Conservation (phyloP, 2,113 vertebrate species). For the Piliocolobus tephrosceles region DNA sequence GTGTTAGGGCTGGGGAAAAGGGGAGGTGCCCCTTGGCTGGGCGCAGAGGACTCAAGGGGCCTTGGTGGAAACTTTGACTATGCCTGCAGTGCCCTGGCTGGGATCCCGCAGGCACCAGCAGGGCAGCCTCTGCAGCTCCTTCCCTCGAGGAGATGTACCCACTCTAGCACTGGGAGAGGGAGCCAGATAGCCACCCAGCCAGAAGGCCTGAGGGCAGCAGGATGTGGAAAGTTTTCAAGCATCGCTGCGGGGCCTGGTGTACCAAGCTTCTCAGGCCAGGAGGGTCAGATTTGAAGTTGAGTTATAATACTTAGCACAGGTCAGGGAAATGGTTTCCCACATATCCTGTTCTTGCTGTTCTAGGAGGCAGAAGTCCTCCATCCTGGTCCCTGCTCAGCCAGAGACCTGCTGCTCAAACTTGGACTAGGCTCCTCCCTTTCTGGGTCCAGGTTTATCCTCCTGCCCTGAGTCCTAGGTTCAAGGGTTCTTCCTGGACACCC, state of each 20-base stretch:
- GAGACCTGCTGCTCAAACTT: neutral
- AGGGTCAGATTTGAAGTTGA: neutral
- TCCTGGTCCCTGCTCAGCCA: neutral
- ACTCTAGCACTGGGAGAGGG: neutral
- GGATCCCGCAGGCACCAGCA: neutral
- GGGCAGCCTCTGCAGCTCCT: neutral
- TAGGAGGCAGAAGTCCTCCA: neutral
- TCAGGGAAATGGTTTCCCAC: neutral
- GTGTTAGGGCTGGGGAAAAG: constrained; percentile 33
- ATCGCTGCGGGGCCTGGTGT: neutral
- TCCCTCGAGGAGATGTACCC: neutral
- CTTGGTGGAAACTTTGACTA: constrained; percentile 72
- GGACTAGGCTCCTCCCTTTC: neutral
- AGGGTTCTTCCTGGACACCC: neutral
- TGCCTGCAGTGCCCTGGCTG: constrained; percentile 40
- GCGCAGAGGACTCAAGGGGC: constrained; percentile 52
- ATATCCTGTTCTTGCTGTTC: neutral
- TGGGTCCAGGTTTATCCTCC: neutral
- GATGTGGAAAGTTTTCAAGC: neutral
- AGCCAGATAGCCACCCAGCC: neutral
- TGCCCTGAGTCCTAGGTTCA: neutral
- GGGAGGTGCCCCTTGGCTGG: constrained; percentile 66
- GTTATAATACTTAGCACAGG: neutral
- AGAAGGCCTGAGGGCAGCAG: neutral
- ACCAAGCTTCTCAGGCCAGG: neutral